Evolutionary conservation across 2,888 invertebrate genomes (phyloP).

Genomic region (Saturnia pavonia): DNA sequence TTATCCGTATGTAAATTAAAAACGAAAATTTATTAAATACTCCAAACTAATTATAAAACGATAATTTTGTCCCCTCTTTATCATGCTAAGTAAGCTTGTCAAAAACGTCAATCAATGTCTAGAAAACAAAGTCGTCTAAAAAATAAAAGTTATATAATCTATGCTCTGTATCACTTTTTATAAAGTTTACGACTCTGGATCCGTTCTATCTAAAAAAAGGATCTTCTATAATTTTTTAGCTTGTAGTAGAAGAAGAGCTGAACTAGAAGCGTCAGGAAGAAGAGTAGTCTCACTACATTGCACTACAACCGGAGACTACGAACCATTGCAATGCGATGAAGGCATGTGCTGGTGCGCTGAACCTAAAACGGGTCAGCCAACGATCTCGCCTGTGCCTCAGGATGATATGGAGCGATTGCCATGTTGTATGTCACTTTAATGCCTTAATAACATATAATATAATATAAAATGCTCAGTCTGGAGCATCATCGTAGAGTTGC

Average conservation of each 20-base stretch:
- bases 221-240: constrained; percentile 55
- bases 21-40: neutral
- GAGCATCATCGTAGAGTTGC: no score
- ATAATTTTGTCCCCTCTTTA: neutral
- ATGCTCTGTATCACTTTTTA: neutral
- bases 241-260: constrained; percentile 83
- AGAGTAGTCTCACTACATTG: constrained; percentile 84
- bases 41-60: neutral
- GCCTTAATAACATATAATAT: constrained; percentile 10
- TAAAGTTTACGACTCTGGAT: neutral
- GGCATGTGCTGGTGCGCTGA: constrained; percentile 87
- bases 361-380: constrained; percentile 81
- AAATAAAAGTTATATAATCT: neutral
- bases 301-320: constrained; percentile 84
- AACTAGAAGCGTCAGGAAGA: constrained; percentile 71
- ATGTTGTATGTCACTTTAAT: constrained; percentile 81
- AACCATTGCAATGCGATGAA: constrained; percentile 85
- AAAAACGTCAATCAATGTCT: neutral
- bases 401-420: constrained; percentile 81
- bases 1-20: neutral
- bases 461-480: no score
- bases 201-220: neutral
- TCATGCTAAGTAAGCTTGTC: neutral
- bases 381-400: constrained; percentile 79
- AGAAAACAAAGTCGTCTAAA: neutral